Evolutionary conservation across 2,797 vertebrate genomes (phyloP), one percentile per base, ranked within the genome.

Genomic region (Gymnothorax reevesii): DNA sequence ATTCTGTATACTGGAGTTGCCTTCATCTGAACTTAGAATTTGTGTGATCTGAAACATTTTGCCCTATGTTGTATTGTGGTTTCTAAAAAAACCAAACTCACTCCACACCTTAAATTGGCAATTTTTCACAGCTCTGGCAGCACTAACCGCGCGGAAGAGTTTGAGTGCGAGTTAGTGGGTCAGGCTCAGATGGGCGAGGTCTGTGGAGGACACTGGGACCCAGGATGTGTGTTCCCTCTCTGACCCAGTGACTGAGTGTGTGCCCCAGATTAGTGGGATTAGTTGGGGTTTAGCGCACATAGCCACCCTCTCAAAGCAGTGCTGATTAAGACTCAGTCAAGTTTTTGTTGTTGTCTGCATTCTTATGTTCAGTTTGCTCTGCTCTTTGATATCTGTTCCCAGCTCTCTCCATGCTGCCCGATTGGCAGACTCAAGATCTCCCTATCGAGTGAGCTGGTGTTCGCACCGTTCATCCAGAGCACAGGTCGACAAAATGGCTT

Each of bases 201-300:
- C 62, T n/a, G 57, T 33, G 87, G 62, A 85, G 20, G 17, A n/a
- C 13, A 54, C 15, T 6, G 71, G 62, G 84, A 86, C 90, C 87
- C 84, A 83, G 86, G 85, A 57, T 52, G 86, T 2, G 25, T 64
- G 77, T 87, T 87, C 64, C 52, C 33, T 84, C 33, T 27, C 57
- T 93, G 92, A 93, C 93, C 93, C 85, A 93, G 88, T 94, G 94
- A 93, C 92, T 86, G 92, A 90, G 90, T 90, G 85, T 73, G 59
- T 55, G 86, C 90, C 91, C 90, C 92, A 94, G 94, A 95, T 95
- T 93, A 95, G 90, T 88, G 90, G 92, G 93, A 94, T 94, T 94
- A 95, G 2, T 4, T 20, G 54, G 82, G 87, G 90, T 84, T 93
- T 92, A 90, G 85, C 84, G 54, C 85, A 89, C 88, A 88, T 71